Percentiles rank a stretch among this genome's conserved stretches.
These are phyloP conservation scores for Callipepla californica DNA, from an alignment of 2,113 vertebrate species.

Conservation along the genomic window DNA sequence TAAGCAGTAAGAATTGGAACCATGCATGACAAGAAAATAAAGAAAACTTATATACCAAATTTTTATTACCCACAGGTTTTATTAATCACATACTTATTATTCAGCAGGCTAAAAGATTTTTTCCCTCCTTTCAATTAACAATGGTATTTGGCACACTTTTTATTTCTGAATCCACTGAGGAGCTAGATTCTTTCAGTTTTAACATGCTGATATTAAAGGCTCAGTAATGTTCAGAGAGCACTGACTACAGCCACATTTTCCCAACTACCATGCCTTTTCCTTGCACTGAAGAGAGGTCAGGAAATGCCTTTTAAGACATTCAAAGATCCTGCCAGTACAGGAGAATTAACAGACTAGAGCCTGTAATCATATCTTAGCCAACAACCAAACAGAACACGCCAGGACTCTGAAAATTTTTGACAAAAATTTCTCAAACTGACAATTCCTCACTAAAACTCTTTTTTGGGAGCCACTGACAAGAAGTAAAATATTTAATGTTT, in stretches of 20 bases:
- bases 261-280: not conserved
- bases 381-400: not conserved
- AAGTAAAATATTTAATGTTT: not conserved
- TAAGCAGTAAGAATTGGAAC: not conserved
- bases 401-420: not conserved
- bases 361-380: not conserved
- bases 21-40: not conserved
- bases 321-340: not conserved
- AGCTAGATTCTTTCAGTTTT: not conserved
- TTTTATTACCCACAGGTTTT: not conserved
- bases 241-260: not conserved
- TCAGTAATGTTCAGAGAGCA: not conserved
- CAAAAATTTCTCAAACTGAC: not conserved
- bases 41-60: not conserved
- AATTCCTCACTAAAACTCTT: not conserved
- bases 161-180: not conserved
- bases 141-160: not conserved
- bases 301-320: not conserved
- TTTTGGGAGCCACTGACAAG: not conserved
- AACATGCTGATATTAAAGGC: not conserved
- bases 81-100: not conserved
- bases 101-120: not conserved
- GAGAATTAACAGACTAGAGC: not conserved
- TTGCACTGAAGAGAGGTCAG: not conserved
- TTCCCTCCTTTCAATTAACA: not conserved